Conservation (phyloP, 2,888 invertebrate genomes). For the Cabera pusaria region DNA sequence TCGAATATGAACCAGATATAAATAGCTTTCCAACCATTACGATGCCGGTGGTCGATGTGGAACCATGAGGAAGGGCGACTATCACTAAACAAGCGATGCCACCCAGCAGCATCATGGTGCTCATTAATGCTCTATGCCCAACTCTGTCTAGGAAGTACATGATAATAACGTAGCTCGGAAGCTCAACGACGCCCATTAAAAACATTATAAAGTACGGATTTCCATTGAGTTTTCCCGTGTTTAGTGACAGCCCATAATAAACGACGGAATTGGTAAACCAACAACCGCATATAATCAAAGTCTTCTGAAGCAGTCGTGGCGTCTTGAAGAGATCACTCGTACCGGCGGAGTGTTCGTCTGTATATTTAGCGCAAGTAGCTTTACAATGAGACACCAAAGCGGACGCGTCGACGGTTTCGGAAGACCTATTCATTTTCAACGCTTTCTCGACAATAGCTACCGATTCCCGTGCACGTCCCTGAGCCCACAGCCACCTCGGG, state of each 20-base stretch:
- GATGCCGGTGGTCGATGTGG: conserved; percentile 82
- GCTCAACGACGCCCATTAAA: conserved; percentile 90
- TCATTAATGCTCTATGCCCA: conserved; percentile 90
- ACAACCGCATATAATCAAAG: conserved; percentile 90
- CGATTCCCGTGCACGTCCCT: conserved; percentile 89
- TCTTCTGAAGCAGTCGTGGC: conserved; percentile 89
- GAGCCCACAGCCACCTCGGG: conserved; percentile 94
- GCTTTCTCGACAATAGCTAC: conserved; percentile 89
- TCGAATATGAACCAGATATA: conserved; percentile 93
- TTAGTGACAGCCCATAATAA: conserved; percentile 93
- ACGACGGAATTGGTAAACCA: conserved; percentile 95
- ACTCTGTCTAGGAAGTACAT: conserved; percentile 89
- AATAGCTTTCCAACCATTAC: conserved; percentile 92
- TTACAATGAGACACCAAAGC: conserved; percentile 85
- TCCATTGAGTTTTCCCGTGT: conserved; percentile 89
- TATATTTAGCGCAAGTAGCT: conserved; percentile 72
- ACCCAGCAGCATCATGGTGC: conserved; percentile 90
- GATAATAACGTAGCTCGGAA: conserved; percentile 91
- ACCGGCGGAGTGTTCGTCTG: conserved; percentile 81
- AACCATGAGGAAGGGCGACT: conserved; percentile 86
- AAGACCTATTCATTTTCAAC: conserved; percentile 86
- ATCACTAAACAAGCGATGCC: conserved; percentile 90
- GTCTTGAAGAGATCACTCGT: conserved; percentile 89
- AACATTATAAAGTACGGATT: conserved; percentile 92
- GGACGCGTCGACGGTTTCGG: conserved; percentile 85